Base-by-base conservation (phyloP, 1,140 invertebrate species). In the Apocrypta bakeri region DNA sequence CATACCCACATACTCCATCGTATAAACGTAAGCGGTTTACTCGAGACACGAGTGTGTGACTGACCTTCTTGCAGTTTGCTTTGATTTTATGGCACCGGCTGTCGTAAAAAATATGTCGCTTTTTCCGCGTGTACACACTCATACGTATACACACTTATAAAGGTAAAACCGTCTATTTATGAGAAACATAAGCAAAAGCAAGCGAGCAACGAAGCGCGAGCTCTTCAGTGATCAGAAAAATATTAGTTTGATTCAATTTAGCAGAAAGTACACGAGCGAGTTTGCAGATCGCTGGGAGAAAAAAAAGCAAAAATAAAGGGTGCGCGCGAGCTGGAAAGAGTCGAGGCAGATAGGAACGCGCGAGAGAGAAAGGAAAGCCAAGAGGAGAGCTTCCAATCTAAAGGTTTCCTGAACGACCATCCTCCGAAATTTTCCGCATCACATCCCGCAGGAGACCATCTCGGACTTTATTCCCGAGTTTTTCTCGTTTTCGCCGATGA, bases 361-460 rank as follows among this genome's bases (percentile, higher is more conserved):
- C 17, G 21, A 56, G 48, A 56, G 14, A 25, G 63, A 40, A 79
- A 64, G 64, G 40, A 71, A 48, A 79, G 64, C 63, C 37, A 33
- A 37, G 27, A 48, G 63, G 63, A 27, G 61, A 66, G 61, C 11
- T 78, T 78, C 76, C 64, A 79, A 79, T 79, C 77, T 71, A 79
- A 79, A 71, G 77, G 77, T 56, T 79, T 79, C 77, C 77, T 71
- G 66, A 79, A 79, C 64, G 74, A 76, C 27, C 74, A 66, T 79
- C 66, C 77, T 79, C 66, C 42, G 77, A 79, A 79, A 79, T 79
- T 79, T 79, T 79, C 77, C 77, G 66, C 77, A 79, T 79, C 77
- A 29, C 77, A 71, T 79, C 77, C 77, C 77, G 42, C 77, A 79
- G 77, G 66, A 79, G 77, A 71, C 42, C 77, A 79, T 79, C 77